Percentiles rank a stretch among this genome's conserved stretches.
Conservation (phyloP, 2,113 vertebrate genomes). For the Scophthalmus maximus region DNA sequence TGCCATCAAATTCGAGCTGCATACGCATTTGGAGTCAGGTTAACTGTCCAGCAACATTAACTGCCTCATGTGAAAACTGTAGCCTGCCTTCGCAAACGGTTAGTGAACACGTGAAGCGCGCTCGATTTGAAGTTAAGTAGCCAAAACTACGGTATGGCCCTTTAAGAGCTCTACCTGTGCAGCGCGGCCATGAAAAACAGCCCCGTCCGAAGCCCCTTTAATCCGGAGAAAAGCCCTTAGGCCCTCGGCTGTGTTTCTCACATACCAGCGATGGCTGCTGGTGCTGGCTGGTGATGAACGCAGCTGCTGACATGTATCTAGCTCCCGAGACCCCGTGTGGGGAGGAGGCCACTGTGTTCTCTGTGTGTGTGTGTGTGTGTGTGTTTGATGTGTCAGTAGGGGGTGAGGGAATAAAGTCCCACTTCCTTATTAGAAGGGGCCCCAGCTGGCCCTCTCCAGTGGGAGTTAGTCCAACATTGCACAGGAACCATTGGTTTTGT, state of each 20-base stretch:
- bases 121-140: background rate
- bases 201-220: slow-evolving; percentile 54
- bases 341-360: slow-evolving; percentile 26
- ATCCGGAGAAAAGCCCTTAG: slow-evolving; percentile 71
- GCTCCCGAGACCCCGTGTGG: slow-evolving; percentile 44
- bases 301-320: slow-evolving; percentile 69
- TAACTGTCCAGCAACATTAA: background rate
- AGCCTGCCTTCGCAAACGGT: background rate
- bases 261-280: slow-evolving; percentile 57
- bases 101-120: background rate
- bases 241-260: slow-evolving; percentile 66
- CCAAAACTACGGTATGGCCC: background rate
- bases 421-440: slow-evolving; percentile 77
- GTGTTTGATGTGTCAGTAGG: slow-evolving; percentile 50
- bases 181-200: slow-evolving; percentile 36
- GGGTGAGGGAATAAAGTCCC: slow-evolving; percentile 64
- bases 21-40: background rate
- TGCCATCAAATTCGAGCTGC: no score
- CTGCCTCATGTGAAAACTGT: background rate
- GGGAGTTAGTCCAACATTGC: slow-evolving; percentile 64
- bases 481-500: slow-evolving; percentile 76
- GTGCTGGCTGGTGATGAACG: slow-evolving; percentile 61
- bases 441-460: slow-evolving; percentile 73
- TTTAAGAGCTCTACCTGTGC: slow-evolving; percentile 57
- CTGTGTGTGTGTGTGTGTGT: slow-evolving; percentile 29